Evolutionary conservation across 2,797 vertebrate species (phyloP), one percentile per base, ranked within the genome.

Genomic region (Rachycentron canadum): DNA sequence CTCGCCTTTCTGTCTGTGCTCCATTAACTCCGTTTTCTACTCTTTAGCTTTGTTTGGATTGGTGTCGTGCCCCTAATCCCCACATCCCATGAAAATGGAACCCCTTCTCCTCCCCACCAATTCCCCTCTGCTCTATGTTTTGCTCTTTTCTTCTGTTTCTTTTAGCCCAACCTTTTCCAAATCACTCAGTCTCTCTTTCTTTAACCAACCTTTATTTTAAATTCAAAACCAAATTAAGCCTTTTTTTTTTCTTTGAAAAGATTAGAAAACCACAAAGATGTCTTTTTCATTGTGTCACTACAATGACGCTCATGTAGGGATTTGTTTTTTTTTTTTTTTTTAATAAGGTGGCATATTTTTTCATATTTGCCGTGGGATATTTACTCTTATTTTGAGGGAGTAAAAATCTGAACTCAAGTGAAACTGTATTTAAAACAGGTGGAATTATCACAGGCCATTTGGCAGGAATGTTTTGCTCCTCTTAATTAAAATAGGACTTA

Each of bases 21-120:
- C 90, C 86, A 92, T 93, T 93, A 91, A 86, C 81, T 91, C 82
- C 50, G 43, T 71, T 85, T 88, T 86, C 78, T 73, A 82, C 82
- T 93, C 82, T 88, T 92, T 87, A 88, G 91, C 87, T 89, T 79
- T 89, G 87, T 92, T 92, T 91, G 91, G 91, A 94, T 92, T 93
- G 90, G 84, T 93, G 93, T 94, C 93, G 84, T 89, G 89, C 57
- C 89, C 91, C 79, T 91, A 93, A 94, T 93, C 88, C 91, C 81
- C 68, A 74, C 68, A 76, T 63, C n/a, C 32, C 80, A 79, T 81
- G 72, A 85, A 87, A 87, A 86, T 79, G 58, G 65, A 86, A 82
- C 79, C 60, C 59, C 53, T 38, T 38, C 5, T 64, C 71, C 66
- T 76, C 79, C 69, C 45, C 19, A 69, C 26, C 76, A 25, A 45